phyloP scores from a whole-genome alignment of 2,888 invertebrate genomes.

The Hydrotaea cyrtoneurina region DNA sequence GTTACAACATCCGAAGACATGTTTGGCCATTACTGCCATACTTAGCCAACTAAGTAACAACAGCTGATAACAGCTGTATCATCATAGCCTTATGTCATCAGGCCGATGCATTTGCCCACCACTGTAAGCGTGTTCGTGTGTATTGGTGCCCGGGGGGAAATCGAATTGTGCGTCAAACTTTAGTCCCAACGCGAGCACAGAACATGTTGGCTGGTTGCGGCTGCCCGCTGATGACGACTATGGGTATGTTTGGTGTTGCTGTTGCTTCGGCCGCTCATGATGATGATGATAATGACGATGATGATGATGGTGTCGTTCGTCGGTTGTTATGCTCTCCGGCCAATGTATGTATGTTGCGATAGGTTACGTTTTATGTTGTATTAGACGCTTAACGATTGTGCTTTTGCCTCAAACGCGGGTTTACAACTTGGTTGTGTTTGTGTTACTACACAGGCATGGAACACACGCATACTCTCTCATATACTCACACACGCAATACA shows the following conservation, averaged over 20 bases:
- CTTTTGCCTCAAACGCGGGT: constrained; percentile 20
- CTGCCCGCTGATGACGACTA: neutral
- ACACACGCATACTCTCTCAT: neutral
- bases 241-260: constrained; percentile 13
- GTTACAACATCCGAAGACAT: no score
- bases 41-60: no score
- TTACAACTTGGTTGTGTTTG: constrained; percentile 37
- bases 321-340: constrained; percentile 6
- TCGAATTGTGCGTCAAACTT: constrained; percentile 16
- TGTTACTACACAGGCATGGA: constrained; percentile 17
- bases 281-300: constrained; percentile 15
- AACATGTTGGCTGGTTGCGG: constrained; percentile 26
- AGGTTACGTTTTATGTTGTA: constrained; percentile 47
- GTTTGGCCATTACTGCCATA: no score
- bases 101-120: neutral
- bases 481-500: neutral
- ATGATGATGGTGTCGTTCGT: neutral
- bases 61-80: no score
- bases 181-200: neutral
- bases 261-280: neutral
- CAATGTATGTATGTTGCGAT: constrained; percentile 45
- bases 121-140: neutral
- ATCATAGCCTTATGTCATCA: neutral
- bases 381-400: constrained; percentile 30
- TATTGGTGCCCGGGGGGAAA: neutral